These are phyloP conservation scores for Anadara kagoshimensis DNA, from an alignment of 1,140 invertebrate species.

Conservation along the genomic window DNA sequence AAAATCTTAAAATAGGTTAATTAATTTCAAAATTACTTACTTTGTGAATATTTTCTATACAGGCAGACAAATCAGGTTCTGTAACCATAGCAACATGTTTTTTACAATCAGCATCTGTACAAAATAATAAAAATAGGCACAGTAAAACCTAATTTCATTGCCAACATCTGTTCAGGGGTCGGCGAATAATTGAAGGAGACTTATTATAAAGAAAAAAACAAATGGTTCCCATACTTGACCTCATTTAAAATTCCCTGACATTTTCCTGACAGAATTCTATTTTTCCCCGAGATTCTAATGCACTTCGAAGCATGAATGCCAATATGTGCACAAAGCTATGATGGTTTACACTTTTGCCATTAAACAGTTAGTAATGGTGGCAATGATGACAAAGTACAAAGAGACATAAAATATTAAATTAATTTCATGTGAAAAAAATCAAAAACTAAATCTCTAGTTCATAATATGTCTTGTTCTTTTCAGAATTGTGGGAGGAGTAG, in stretches of 20 bases:
- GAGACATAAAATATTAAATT: no score
- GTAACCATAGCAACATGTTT: constrained; percentile 30
- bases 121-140: background rate
- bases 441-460: no score
- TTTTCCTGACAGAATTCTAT: no score
- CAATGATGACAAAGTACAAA: no score
- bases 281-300: background rate
- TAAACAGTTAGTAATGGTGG: no score
- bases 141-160: background rate
- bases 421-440: no score
- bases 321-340: no score
- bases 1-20: background rate
- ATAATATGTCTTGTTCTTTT: no score
- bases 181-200: background rate
- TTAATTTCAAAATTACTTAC: constrained; percentile 27
- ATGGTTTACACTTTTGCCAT: no score
- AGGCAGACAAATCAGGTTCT: constrained; percentile 41
- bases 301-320: background rate
- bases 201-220: background rate
- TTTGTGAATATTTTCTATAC: constrained; percentile 53
- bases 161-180: background rate
- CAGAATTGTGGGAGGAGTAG: no score
- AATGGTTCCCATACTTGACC: background rate
- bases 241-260: no score
- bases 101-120: background rate